These are phyloP conservation scores for Acheta domesticus DNA, from an alignment of 2,888 invertebrate genomes.

Conservation along the genomic window DNA sequence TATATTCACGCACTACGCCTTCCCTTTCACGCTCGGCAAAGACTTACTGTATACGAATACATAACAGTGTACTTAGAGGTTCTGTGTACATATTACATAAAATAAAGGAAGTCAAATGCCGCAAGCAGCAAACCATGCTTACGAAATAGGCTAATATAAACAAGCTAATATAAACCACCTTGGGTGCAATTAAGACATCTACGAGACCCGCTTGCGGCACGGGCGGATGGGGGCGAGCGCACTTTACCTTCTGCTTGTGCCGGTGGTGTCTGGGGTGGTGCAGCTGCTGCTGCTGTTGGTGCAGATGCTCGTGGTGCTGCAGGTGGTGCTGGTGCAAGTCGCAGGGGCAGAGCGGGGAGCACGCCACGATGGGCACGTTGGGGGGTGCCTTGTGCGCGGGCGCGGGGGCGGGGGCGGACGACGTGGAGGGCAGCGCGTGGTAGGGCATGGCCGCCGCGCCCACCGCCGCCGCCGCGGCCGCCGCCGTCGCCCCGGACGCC, in stretches of 20 bases:
- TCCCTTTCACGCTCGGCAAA: too few species aligned
- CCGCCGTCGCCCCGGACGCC: neutral
- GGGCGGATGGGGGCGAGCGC: neutral
- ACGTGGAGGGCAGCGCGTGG: neutral
- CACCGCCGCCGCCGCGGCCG: neutral
- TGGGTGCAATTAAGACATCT: too few species aligned
- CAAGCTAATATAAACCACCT: too few species aligned
- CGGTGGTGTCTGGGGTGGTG: conserved; percentile 29
- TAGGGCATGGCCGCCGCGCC: neutral
- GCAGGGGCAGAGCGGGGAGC: conserved; percentile 22
- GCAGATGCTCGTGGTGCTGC: conserved; percentile 22
- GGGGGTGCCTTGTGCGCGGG: neutral
- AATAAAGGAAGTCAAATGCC: too few species aligned
- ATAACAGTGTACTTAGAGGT: too few species aligned
- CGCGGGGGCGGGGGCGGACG: neutral
- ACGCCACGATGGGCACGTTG: conserved; percentile 4
- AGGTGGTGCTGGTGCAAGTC: conserved; percentile 18
- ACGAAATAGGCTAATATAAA: too few species aligned
- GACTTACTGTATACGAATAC: too few species aligned
- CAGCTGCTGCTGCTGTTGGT: conserved; percentile 24
- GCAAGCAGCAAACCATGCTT: too few species aligned
- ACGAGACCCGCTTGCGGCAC: too few species aligned
- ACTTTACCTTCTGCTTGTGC: conserved; percentile 32
- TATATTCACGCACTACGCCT: too few species aligned
- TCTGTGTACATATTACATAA: too few species aligned